Evolutionary conservation across 2,113 vertebrate species (phyloP).

Genomic region (Saccopteryx bilineata): DNA sequence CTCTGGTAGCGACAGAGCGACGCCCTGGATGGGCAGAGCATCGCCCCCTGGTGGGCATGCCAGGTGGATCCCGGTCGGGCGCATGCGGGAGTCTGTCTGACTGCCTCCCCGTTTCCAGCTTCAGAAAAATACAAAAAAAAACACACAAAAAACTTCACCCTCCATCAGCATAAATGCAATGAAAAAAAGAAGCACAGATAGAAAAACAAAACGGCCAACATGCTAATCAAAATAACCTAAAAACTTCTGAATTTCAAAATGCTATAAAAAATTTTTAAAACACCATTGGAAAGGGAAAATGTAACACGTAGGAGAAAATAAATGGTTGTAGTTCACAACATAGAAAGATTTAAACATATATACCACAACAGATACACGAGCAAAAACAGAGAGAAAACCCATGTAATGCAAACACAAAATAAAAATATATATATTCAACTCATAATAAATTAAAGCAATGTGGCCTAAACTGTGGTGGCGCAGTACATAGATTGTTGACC

Average conservation of each 20-base stretch:
- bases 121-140: not conserved
- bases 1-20: no score
- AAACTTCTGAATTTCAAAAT: slow-evolving; percentile 34
- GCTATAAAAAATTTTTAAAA: not conserved
- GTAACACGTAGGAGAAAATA: not conserved
- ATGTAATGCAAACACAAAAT: slow-evolving; percentile 26
- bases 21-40: no score
- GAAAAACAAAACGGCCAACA: slow-evolving; percentile 3
- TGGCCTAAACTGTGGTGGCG: no score
- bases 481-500: no score
- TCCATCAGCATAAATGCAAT: not conserved
- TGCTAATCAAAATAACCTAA: slow-evolving; percentile 50
- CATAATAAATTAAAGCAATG: slow-evolving; percentile 45
- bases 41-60: no score
- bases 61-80: no score
- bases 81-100: no score
- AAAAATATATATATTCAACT: slow-evolving; percentile 31
- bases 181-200: not conserved
- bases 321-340: not conserved
- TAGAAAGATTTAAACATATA: not conserved
- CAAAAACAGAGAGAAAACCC: slow-evolving; percentile 30
- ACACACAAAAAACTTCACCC: slow-evolving; percentile 8
- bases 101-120: no score
- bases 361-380: not conserved
- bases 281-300: not conserved